Percentiles rank a stretch among this genome's conserved stretches.
Evolutionary conservation across 2,888 invertebrate species (phyloP).

Genomic region (Callyntrura guangdongensis): DNA sequence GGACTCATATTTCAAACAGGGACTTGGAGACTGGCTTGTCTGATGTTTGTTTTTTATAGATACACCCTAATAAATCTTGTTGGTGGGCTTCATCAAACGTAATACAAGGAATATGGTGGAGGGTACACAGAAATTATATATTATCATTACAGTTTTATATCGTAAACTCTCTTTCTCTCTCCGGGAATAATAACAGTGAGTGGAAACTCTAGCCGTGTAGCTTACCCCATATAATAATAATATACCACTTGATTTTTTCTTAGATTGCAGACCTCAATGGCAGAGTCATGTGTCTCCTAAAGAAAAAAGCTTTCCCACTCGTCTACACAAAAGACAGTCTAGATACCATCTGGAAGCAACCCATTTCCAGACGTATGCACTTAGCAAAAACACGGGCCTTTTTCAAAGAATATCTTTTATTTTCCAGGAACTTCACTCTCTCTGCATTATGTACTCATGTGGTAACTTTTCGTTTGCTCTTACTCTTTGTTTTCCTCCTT

Average conservation of each 20-base stretch:
- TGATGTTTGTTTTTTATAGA: slow-evolving; percentile 42
- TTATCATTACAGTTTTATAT: not conserved
- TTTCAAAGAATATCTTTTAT: not conserved
- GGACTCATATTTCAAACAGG: slow-evolving; percentile 74
- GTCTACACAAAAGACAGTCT: slow-evolving; percentile 58
- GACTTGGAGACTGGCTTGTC: slow-evolving; percentile 19
- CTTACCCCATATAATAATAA: not conserved
- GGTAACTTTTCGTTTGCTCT: not conserved
- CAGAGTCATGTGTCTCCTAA: slow-evolving; percentile 61
- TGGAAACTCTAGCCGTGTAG: not conserved
- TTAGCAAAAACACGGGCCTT: too few species aligned
- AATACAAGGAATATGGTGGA: not conserved
- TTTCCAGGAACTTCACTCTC: not conserved
- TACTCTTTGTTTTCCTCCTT: not conserved
- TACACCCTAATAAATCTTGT: slow-evolving; percentile 38
- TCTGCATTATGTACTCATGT: not conserved
- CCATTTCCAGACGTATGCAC: not conserved
- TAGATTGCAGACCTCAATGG: slow-evolving; percentile 56
- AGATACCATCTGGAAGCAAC: slow-evolving; percentile 61
- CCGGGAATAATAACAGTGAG: not conserved
- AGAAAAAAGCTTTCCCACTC: slow-evolving; percentile 35
- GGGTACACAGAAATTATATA: slow-evolving; percentile 1
- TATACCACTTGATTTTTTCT: slow-evolving; percentile 37
- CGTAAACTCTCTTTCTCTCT: too few species aligned
- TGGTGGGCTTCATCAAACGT: slow-evolving; percentile 18